These are phyloP conservation scores for Dolichotis patagonum DNA, from an alignment of 2,113 vertebrate genomes.

Conservation along the genomic window DNA sequence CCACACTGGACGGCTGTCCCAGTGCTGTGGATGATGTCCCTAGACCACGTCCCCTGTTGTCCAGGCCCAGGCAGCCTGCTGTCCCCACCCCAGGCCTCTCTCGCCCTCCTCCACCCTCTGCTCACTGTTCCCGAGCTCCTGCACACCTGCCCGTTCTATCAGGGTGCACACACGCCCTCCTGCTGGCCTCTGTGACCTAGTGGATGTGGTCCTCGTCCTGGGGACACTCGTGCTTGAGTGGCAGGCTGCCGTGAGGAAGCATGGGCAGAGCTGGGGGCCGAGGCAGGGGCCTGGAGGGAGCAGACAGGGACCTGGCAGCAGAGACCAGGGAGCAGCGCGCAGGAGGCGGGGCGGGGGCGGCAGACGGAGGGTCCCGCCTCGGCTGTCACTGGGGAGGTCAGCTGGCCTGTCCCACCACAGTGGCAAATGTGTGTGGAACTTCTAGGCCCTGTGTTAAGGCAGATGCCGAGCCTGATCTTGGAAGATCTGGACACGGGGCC, in stretches of 20 bases:
- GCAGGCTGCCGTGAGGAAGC: background rate
- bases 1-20: fast-evolving
- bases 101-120: fast-evolving
- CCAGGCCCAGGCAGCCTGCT: too few relatives aligned
- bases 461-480: fast-evolving
- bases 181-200: background rate
- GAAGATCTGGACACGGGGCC: background rate
- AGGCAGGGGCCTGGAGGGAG: background rate
- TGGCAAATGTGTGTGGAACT: fast-evolving
- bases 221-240: background rate
- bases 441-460: fast-evolving
- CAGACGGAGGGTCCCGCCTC: fast-evolving
- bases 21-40: fast-evolving
- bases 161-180: background rate
- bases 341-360: background rate
- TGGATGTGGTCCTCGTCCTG: fast-evolving
- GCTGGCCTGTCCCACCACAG: fast-evolving
- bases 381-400: fast-evolving
- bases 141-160: background rate
- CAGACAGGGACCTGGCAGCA: background rate
- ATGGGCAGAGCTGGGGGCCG: background rate
- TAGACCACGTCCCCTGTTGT: fast-evolving
- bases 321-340: too few relatives aligned
- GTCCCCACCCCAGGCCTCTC: background rate
- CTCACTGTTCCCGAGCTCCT: background rate